Percentiles rank a stretch among this genome's conserved stretches.
phyloP scores from a whole-genome alignment of 2,113 vertebrate genomes.

The Vulpes vulpes region DNA sequence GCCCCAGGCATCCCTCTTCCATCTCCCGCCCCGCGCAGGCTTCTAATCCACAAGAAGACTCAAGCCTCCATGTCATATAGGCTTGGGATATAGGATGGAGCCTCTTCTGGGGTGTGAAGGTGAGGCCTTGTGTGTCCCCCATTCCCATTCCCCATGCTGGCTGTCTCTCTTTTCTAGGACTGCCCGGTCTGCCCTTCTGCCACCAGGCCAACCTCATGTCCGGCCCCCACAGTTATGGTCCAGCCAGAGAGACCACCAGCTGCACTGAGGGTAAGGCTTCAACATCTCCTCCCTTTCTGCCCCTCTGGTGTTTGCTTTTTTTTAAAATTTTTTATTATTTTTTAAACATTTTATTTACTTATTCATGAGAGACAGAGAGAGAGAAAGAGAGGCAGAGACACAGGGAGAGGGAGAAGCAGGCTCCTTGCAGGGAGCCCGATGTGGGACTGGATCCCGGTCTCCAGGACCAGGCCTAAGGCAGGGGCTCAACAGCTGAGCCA shows the following conservation, averaged over 20 bases:
- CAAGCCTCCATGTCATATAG: background rate
- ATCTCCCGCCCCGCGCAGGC: background rate
- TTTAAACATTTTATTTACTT: too few species aligned
- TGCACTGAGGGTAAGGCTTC: slow-evolving; percentile 90
- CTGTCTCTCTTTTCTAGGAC: slow-evolving; percentile 85
- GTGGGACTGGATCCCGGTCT: too few species aligned
- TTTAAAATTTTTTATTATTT: too few species aligned
- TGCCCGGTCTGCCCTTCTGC: slow-evolving; percentile 91
- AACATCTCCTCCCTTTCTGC: background rate
- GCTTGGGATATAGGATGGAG: background rate
- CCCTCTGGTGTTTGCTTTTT: background rate
- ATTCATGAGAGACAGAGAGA: too few species aligned
- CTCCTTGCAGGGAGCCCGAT: too few species aligned
- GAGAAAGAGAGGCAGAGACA: too few species aligned
- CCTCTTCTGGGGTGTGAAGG: background rate
- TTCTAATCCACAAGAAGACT: background rate
- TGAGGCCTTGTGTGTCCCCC: background rate
- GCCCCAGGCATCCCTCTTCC: background rate
- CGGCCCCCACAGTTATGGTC: slow-evolving; percentile 90
- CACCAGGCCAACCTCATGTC: slow-evolving; percentile 92
- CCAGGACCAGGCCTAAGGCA: too few species aligned
- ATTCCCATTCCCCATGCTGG: background rate
- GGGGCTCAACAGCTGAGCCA: too few species aligned
- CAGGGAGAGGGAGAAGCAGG: too few species aligned
- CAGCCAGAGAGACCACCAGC: slow-evolving; percentile 89